Base-by-base conservation (phyloP, 2,113 vertebrate genomes). In the Genyomyrus donnyi region DNA sequence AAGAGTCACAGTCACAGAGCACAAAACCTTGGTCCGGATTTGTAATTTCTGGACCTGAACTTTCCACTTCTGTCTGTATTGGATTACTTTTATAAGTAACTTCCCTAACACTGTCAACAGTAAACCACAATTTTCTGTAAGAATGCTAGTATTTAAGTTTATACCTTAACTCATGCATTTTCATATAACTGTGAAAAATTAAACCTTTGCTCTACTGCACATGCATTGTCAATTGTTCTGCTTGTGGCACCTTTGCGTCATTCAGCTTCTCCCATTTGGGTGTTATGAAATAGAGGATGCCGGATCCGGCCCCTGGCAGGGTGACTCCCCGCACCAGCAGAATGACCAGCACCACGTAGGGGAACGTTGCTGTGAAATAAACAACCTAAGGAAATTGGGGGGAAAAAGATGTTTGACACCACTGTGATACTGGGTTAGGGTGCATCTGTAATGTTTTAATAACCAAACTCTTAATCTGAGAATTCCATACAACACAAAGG, bases 241-340 rank as follows among this genome's bases (percentile, higher is more conserved):
- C 10, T 85, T 42, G 50, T 53, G 62, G 50, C 94, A 99, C 98
- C 97, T 98, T 99, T 17, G 98, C 98, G 89, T 99, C 98, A 0
- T 93, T 97, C 11, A 99, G 97, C 91, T 98, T 99, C 95, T 99
- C 98, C 98, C 98, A 99, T 92, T 99, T 99, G 0, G 98, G 98
- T 0, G 98, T 99, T 94, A 99, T 99, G 94, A 99, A 99, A 93
- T 99, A 99, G 93, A 98, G 98, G 89, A 99, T 98, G 7, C 98
- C 98, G 21, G 96, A 97, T 0, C 94, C 96, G 9, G 98, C 98
- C 8, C 98, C 98, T 0, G 98, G 98, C 0, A 99, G 95, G 4
- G 98, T 99, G 53, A 99, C 97, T 1, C 98, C 98, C 91, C 98
- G 94, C 92, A 99, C 95, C 35, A 99, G 95, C 10, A 99, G 97